Evolutionary conservation across 2,888 invertebrate species (phyloP).

Genomic region (Nowickia ferox): DNA sequence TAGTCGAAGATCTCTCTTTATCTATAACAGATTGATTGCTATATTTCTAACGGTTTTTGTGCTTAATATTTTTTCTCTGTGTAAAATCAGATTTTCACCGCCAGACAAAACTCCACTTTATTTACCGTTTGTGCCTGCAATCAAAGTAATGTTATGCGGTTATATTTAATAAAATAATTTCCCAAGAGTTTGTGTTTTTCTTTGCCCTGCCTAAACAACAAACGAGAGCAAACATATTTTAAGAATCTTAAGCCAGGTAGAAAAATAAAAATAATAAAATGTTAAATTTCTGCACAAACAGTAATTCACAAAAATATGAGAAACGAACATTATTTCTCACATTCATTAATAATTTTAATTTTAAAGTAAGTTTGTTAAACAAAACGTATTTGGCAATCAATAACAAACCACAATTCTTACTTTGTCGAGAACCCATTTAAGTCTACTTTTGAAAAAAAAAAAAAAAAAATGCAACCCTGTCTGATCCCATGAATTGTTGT

Average conservation of each 20-base stretch:
- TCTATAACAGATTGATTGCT: neutral
- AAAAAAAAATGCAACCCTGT: too few species aligned
- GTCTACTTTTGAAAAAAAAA: too few species aligned
- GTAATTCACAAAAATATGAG: slow-evolving; percentile 20
- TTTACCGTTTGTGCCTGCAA: slow-evolving; percentile 70
- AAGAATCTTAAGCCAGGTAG: slow-evolving; percentile 37
- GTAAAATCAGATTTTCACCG: neutral
- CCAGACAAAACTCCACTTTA: slow-evolving; percentile 30
- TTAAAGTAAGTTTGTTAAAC: neutral
- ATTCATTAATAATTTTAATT: too few species aligned
- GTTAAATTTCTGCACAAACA: slow-evolving; percentile 21
- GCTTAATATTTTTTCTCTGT: slow-evolving; percentile 20
- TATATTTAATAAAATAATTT: slow-evolving; percentile 76
- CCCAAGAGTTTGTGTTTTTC: slow-evolving; percentile 72
- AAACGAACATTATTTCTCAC: neutral
- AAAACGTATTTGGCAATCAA: neutral
- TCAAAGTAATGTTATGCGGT: slow-evolving; percentile 74
- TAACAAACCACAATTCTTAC: too few species aligned
- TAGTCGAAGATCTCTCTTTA: neutral
- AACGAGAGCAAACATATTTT: neutral
- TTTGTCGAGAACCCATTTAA: too few species aligned
- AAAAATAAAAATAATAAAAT: neutral
- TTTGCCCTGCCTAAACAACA: slow-evolving; percentile 45
- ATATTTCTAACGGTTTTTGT: neutral
- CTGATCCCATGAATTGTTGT: too few species aligned